Base-by-base conservation (phyloP, 1,140 invertebrate genomes). In the Drosophila virilis region DNA sequence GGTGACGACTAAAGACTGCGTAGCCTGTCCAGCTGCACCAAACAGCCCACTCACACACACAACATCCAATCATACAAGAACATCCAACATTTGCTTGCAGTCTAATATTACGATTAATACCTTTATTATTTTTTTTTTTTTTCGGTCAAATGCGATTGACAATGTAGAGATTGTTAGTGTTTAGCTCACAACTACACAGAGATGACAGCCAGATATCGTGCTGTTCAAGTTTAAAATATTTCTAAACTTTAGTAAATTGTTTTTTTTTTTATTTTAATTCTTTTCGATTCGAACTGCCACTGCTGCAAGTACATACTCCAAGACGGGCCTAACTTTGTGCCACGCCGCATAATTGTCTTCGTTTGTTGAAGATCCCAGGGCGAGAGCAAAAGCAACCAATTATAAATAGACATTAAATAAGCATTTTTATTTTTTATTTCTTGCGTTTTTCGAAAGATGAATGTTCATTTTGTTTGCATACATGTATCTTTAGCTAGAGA, bases 1-100 rank as follows among this genome's bases (percentile, higher is more conserved):
- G 95, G 95, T 58, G 94, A 94, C 38, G 95, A 96, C 91, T 70
- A 80, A 89, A 89, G 83, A 88, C 83, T 88, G 73, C 72, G 61
- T 59, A 60, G 45, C 22, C 46, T 61, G 54, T 46, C 35, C 28
- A 76, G 66, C 66, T 40, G 5, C 65, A 79, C 8, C 22, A 17
- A 35, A 64, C 17, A 15, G 37, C 28, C 46, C 35, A 32, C 58
- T 67, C 65, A 59, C 51, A 45, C 33, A 65, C 57, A 59, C n/a
- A 40, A 66, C 38, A 40, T 13, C 51, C 42, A 54, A 59, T 38
- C 50, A 52, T 67, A 22, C 7, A 67, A 74, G 33, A 75, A 68
- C 72, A 77, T 77, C 52, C 38, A 77, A 33, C 62, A 73, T 66
- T 28, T 80, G 51, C 40, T 70, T 28, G 58, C 66, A 58, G 64